Evolutionary conservation across 30 jellyfish, hydroid and myxozoan species (phyloP), one percentile per base, ranked within the genome.

Genomic region (Hydractinia echinata): DNA sequence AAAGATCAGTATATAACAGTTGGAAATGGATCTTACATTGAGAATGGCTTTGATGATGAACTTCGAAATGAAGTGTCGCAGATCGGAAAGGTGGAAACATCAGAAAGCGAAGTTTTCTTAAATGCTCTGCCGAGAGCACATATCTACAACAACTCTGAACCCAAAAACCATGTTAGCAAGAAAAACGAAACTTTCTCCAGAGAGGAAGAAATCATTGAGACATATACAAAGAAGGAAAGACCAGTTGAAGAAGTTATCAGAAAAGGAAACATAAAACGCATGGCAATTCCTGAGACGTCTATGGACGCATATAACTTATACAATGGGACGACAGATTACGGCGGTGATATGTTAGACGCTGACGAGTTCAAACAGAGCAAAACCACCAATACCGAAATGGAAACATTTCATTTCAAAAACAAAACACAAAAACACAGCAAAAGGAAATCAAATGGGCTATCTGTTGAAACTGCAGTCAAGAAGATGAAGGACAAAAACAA

Each of bases 241-340:
- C 55, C 44, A 54, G 5, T 51, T 0, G 56, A 4, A 4, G 53
- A 5, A 8, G n/a, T 16, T 53, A 52, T 54, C 6, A 58, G 66
- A 5, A 44, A 60, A 2, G 54, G 61, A 0, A 44, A 44, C 51
- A 44, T 54, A 13, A 77, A 77, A 30, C 60, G 85, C 55, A 61
- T 10, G 21, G 55, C 15, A 48, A 77, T 77, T 16, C 85, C 85
- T 1, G 81, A 77, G 44, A 77, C 85, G 14, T 53, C 85, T 44
- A 76, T 54, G 7, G 85, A 77, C 44, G 61, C 81, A 48, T 77
- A 44, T 55, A 77, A n/a, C 8, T 60, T 77, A 4, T 19, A 77
- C 55, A 77, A 77, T 20, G 51, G 60, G 1, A 30, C 77, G 10
- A 19, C 60, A 10, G 85, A 77, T 8, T 60, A 52, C 60, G 76